Conservation (phyloP, 1,140 invertebrate genomes). For the Formica exsecta region DNA sequence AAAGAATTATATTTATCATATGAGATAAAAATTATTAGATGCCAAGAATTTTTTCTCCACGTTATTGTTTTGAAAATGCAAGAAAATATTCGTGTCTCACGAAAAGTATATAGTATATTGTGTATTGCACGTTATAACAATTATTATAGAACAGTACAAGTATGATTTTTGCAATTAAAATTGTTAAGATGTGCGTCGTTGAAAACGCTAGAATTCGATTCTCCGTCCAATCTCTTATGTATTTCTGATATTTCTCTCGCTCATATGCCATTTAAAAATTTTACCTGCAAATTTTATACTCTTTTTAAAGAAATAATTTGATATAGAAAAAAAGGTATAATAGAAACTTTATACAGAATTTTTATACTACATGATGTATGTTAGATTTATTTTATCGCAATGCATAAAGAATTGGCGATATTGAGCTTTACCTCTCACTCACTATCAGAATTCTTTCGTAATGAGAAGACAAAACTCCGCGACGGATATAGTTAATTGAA, state of each 20-base stretch:
- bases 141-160: neutral
- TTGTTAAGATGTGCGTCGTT: neutral
- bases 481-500: neutral
- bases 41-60: neutral
- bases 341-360: neutral
- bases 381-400: neutral
- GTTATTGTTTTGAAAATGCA: neutral
- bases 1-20: constrained; percentile 16
- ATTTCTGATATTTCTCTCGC: too few species aligned
- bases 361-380: neutral
- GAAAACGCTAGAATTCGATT: too few species aligned
- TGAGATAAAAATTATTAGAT: neutral
- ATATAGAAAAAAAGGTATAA: neutral
- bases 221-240: too few species aligned
- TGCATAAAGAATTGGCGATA: neutral
- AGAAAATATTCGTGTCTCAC: neutral
- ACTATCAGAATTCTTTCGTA: neutral
- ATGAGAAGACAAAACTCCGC: constrained; percentile 13
- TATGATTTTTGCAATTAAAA: neutral
- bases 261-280: too few species aligned
- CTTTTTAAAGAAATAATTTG: too few species aligned
- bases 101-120: neutral
- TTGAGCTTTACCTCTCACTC: neutral
- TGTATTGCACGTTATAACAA: neutral
- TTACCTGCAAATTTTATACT: too few species aligned